Percentiles rank a stretch among this genome's conserved stretches.
phyloP scores from a whole-genome alignment of 2,113 vertebrate species.

The Onychostoma macrolepis region DNA sequence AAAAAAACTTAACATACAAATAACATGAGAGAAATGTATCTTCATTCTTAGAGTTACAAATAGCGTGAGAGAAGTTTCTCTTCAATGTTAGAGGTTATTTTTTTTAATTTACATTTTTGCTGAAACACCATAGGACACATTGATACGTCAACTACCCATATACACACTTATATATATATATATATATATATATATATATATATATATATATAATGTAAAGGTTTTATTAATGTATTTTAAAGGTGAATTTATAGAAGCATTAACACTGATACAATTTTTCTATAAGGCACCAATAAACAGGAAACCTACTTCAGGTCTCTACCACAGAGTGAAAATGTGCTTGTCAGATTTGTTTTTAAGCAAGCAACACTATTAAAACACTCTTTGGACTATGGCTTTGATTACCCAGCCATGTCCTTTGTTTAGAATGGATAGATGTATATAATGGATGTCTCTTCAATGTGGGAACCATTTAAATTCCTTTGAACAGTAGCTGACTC shows the following conservation, averaged over 20 bases:
- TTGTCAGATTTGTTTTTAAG: conserved; percentile 11
- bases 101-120: too few relatives aligned
- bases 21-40: too few relatives aligned
- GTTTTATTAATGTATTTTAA: background rate
- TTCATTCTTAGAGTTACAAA: too few relatives aligned
- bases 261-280: background rate
- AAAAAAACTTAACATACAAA: too few relatives aligned
- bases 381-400: conserved; percentile 26
- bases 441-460: conserved; percentile 31
- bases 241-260: background rate
- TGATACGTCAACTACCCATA: too few relatives aligned
- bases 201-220: too few relatives aligned
- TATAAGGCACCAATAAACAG: background rate
- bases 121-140: too few relatives aligned
- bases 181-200: too few relatives aligned
- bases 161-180: too few relatives aligned
- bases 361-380: conserved; percentile 15
- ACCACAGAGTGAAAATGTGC: background rate
- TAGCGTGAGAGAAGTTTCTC: too few relatives aligned
- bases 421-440: conserved; percentile 16
- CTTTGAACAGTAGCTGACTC: conserved; percentile 24
- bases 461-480: conserved; percentile 30
- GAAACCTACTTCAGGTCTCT: background rate
- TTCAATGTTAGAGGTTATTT: too few relatives aligned
- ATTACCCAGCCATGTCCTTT: conserved; percentile 24